Percentiles rank a stretch among this genome's conserved stretches.
These are phyloP conservation scores for Pedionomus torquatus DNA, from an alignment of 2,113 vertebrate genomes.

Conservation along the genomic window DNA sequence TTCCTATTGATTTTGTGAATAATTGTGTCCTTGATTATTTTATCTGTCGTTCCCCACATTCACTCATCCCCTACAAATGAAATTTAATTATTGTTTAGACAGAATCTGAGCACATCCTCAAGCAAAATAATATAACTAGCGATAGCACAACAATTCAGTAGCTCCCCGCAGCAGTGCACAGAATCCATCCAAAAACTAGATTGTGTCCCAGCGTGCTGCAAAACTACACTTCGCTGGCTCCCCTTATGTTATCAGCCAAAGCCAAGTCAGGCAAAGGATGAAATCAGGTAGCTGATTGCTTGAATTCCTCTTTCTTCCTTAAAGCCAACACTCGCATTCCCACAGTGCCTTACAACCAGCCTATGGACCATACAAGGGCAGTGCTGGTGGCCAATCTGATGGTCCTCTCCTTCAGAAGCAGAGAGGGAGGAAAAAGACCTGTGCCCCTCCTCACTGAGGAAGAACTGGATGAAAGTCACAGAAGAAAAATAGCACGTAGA, in stretches of 20 bases:
- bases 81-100: conserved; percentile 44
- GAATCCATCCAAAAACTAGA: background rate
- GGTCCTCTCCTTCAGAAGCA: background rate
- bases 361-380: rapidly evolving
- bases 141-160: background rate
- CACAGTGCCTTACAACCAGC: background rate
- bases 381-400: background rate
- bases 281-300: background rate
- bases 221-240: background rate
- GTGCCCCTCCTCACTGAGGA: rapidly evolving
- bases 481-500: rapidly evolving
- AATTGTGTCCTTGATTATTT: conserved; percentile 14
- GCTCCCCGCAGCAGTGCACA: background rate
- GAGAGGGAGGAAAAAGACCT: background rate
- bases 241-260: background rate
- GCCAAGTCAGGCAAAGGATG: background rate
- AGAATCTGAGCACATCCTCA: conserved; percentile 9
- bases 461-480: background rate
- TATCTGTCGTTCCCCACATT: conserved; percentile 2
- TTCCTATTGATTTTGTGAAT: conserved; percentile 41
- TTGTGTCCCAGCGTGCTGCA: background rate
- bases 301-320: background rate
- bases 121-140: background rate
- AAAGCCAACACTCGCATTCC: background rate
- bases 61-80: background rate